Conservation (phyloP, 2,797 vertebrate genomes). For the Lepilemur septentrionalis region DNA sequence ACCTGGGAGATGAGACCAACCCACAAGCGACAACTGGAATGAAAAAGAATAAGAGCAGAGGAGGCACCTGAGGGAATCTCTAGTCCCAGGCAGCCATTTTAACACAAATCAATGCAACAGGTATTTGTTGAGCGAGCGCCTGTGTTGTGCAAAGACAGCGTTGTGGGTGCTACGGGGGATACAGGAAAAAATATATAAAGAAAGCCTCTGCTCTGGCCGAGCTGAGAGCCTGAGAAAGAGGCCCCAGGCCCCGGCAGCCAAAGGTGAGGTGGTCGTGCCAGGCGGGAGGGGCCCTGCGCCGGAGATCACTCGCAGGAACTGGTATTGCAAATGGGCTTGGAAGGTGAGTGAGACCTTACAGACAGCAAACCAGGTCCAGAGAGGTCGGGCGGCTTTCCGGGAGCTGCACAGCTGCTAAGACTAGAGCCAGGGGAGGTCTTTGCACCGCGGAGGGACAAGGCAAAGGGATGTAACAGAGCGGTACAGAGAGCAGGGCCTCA, state of each 20-base stretch:
- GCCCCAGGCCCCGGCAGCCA: not conserved
- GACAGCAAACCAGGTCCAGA: not conserved
- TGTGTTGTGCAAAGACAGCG: not conserved
- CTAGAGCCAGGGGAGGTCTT: not conserved
- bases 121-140: not conserved
- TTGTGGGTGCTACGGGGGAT: not conserved
- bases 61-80: constrained; percentile 8
- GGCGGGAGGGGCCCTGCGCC: not conserved
- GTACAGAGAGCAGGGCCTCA: not conserved
- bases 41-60: not conserved
- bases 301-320: not conserved
- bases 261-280: not conserved
- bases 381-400: not conserved
- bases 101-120: constrained; percentile 39
- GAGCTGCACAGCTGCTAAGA: not conserved
- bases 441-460: not conserved
- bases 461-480: not conserved
- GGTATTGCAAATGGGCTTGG: not conserved
- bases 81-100: constrained; percentile 35
- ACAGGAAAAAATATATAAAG: not conserved
- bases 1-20: not conserved
- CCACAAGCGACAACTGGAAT: constrained; percentile 6
- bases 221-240: not conserved
- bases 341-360: not conserved
- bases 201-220: not conserved